Evolutionary conservation across 2,797 vertebrate species (phyloP).

Genomic region (Myripristis jacobus): DNA sequence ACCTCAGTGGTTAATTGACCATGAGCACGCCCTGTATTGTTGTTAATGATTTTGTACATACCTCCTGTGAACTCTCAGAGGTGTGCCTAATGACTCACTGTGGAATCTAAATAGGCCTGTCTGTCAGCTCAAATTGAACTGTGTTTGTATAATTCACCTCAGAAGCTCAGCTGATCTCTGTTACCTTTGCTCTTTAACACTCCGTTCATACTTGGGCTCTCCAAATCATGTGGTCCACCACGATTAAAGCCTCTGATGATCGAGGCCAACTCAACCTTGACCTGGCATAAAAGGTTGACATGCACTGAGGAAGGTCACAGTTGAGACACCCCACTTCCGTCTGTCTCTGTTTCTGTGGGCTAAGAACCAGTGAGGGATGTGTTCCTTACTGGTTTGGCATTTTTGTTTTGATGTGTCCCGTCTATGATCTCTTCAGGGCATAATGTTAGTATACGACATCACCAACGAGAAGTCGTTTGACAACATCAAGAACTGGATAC

Average conservation of each 20-base stretch:
- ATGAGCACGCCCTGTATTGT: conserved; percentile 44
- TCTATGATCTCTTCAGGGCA: conserved; percentile 84
- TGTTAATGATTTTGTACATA: conserved; percentile 10
- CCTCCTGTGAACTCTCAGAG: conserved; percentile 13
- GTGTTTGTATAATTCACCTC: background rate
- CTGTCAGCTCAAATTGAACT: conserved; percentile 36
- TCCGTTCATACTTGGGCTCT: background rate
- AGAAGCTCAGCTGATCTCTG: background rate
- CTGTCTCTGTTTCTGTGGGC: background rate
- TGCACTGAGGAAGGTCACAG: conserved; percentile 1
- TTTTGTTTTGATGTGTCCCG: background rate
- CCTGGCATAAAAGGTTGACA: background rate
- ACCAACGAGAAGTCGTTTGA: conserved; percentile 92
- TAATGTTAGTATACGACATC: conserved; percentile 96
- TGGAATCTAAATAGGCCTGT: conserved; percentile 12
- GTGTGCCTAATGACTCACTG: background rate
- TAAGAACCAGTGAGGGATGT: background rate
- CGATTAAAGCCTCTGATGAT: background rate
- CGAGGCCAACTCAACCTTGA: background rate
- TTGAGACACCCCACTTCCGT: background rate
- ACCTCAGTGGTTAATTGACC: background rate
- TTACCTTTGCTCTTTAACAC: conserved; percentile 3
- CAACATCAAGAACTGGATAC: conserved; percentile 93
- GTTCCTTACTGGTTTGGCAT: background rate
- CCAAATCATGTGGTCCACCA: conserved; percentile 13